Evolutionary conservation across 2,113 vertebrate genomes (phyloP).

Genomic region (Zootoca vivipara): DNA sequence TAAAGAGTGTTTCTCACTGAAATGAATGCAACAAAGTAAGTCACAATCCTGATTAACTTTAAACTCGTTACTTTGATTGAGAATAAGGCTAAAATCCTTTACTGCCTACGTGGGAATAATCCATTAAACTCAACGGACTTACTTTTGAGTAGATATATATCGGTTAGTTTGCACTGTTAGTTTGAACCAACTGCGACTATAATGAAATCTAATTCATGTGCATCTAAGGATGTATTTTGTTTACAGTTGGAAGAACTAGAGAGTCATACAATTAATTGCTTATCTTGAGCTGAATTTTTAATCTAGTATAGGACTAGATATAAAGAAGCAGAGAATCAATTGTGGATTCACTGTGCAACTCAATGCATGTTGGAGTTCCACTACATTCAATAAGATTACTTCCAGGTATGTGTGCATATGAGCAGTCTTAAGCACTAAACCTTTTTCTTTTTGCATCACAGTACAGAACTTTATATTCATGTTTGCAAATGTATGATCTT

Average conservation of each 20-base stretch:
- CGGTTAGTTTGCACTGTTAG: not conserved
- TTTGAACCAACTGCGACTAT: not conserved
- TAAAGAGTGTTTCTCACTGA: not conserved
- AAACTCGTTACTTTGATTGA: not conserved
- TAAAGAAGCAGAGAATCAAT: conserved; percentile 19
- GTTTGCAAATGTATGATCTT: not conserved
- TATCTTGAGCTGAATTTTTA: not conserved
- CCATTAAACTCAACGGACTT: not conserved
- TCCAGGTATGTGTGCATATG: not conserved
- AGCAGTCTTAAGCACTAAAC: not conserved
- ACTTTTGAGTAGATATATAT: not conserved
- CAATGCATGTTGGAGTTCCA: not conserved
- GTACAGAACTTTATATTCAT: conserved; percentile 31
- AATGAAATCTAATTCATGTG: not conserved
- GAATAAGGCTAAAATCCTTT: not conserved
- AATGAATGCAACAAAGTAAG: not conserved
- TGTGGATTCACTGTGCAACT: conserved; percentile 12
- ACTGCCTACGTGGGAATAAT: too few species aligned
- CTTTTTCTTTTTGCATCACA: not conserved
- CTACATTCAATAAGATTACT: not conserved
- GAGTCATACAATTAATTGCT: not conserved
- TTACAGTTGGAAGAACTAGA: not conserved
- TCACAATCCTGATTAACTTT: not conserved
- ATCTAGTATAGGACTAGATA: conserved; percentile 9
- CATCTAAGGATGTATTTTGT: not conserved